Base-by-base conservation (phyloP, 53 echinoderm and acorn worm species). In the Apostichopus leukothele region DNA sequence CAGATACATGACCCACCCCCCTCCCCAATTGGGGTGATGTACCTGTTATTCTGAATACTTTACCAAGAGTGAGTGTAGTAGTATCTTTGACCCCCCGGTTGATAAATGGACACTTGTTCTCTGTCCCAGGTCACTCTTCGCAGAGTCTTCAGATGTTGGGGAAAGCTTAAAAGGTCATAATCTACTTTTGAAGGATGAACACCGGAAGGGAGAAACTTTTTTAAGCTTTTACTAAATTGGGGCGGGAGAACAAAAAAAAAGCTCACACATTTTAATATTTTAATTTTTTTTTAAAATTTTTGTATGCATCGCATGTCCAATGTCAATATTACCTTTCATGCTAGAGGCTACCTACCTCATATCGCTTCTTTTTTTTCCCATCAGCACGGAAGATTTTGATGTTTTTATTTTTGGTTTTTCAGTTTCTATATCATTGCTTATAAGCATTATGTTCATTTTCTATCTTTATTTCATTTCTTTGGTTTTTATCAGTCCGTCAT, bases 121-220 rank as follows among this genome's bases (percentile, higher is more conserved):
- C 79, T 79, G 79, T 51, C 79, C 51, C 79, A 79, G 79, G 79
- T 79, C 50, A 79, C 53, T 50, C 53, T 79, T 79, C 79, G 79
- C 79, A 79, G 79, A 53, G 11, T 79, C 79, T 79, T 79, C 79
- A 79, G 8, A 12, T 51, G 79, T 10, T 79, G 79, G 79, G n/a
- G 79, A 79, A 79, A 79, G 79, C 79, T 79, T 50, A 79, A 79
- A 79, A 19, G 52, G 51, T 50, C 50, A 52, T 18, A 79, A 53
- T 63, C 39, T 39, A 63, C 12, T 63, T 63, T 13, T 63, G 12
- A 63, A 63, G 63, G 63, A 63, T 63, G 12, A 13, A 63, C 63
- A 11, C 16, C 12, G 63, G 63, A 63, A 63, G 63, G 16, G 63
- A 63, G 63, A 63, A 63, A 63, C 63, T 8, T 63, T 63, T 16